These are phyloP conservation scores for Mormyrus proboscirostris DNA, from an alignment of 2,797 vertebrate species.

Conservation along the genomic window DNA sequence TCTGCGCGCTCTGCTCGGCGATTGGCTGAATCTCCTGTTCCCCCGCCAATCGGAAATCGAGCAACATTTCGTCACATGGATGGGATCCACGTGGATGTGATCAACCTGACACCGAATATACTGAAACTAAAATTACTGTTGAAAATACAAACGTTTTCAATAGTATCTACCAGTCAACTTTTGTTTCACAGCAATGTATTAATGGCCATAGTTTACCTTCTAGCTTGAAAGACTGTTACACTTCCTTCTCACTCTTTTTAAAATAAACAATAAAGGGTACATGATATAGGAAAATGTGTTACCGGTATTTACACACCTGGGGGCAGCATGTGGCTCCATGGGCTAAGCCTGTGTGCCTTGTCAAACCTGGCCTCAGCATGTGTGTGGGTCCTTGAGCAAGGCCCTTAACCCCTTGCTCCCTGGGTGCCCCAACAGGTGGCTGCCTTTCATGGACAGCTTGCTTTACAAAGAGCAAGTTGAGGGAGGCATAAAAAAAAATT, in stretches of 20 bases:
- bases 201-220: neutral
- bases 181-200: neutral
- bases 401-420: too few species aligned
- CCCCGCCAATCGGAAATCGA: neutral
- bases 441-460: too few species aligned
- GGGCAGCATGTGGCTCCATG: too few species aligned
- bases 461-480: too few species aligned
- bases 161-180: neutral
- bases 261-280: neutral
- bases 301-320: neutral
- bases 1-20: slow-evolving; percentile 13
- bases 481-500: too few species aligned
- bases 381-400: too few species aligned
- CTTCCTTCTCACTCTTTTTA: neutral
- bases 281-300: neutral
- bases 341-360: too few species aligned
- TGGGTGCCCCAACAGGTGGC: too few species aligned
- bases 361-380: too few species aligned
- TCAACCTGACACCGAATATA: neutral
- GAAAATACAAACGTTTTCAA: neutral
- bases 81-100: neutral
- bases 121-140: neutral
- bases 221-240: neutral
- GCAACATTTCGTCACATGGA: neutral
- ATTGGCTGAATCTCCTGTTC: slow-evolving; percentile 4